Base-by-base conservation (phyloP, 1,140 invertebrate species). In the Scaptomyza graminum region DNA sequence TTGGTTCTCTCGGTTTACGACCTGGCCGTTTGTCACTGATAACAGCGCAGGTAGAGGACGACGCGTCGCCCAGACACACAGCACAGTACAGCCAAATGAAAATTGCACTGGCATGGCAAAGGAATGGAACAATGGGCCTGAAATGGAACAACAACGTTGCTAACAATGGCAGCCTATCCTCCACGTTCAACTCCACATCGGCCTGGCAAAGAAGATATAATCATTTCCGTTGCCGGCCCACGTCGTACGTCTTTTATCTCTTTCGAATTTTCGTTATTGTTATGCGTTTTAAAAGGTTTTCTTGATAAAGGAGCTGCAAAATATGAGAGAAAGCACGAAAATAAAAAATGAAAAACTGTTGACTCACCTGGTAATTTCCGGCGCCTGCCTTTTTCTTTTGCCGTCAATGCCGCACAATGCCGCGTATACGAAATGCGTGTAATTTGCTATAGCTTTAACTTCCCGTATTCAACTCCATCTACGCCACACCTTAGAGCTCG, bases 231-330 rank as follows among this genome's bases (percentile, higher is more conserved):
- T 87, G 84, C 81, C 82, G 78, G 83, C 70, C 74, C 83, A 87
- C 82, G 82, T 88, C 82, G 82, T 88, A 69, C 74, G 83, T 87
- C 83, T 82, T 88, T 87, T 87, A 88, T 87, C 78, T 87, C 83
- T 82, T 87, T 87, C 75, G 88, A 87, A 88, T 87, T 87, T 87
- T 87, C 78, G 82, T 87, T 87, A 87, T 87, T 87, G 82, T 87
- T 87, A 87, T 87, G 71, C 82, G 82, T 69, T 87, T 87, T 77
- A 82, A 87, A 87, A 87, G 82, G 82, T 87, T 87, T 76, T 79
- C 82, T 69, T 75, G 83, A 82, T 88, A 79, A 68, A 44, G 70
- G 44, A 62, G 65, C 52, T 54, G 55, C 61, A 54, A 61, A 57
- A 73, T 49, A 47, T 15, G 69, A 37, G 22, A 46, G 9, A 8